These are phyloP conservation scores for Drosophila rufa DNA, from an alignment of 1,140 invertebrate genomes.

Conservation along the genomic window DNA sequence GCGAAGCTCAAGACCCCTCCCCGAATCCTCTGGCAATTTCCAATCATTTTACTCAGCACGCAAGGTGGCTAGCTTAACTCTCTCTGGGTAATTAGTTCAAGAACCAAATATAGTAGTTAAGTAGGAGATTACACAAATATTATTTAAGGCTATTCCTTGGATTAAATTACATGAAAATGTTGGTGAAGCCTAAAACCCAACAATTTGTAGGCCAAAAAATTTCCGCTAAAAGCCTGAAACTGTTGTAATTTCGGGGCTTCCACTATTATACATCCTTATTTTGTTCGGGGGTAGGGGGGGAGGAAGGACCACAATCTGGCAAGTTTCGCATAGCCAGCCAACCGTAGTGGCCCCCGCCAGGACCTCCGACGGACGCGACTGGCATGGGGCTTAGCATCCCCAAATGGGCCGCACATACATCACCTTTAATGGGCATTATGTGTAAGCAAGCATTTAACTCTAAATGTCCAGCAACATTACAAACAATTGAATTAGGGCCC, in stretches of 20 bases:
- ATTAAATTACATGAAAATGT: too few relatives aligned
- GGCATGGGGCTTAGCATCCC: constrained; percentile 17
- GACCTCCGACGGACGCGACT: background rate
- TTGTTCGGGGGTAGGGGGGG: background rate
- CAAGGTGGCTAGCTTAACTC: background rate
- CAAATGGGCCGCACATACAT: constrained; percentile 58
- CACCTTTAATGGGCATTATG: constrained; percentile 80
- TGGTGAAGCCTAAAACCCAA: too few relatives aligned
- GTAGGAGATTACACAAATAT: too few relatives aligned
- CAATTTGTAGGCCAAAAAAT: background rate
- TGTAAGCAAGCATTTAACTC: constrained; percentile 75
- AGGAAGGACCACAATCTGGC: constrained; percentile 8
- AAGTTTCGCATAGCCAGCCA: constrained; percentile 17
- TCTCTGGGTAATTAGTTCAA: too few relatives aligned
- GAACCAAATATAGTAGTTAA: too few relatives aligned
- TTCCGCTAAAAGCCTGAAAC: background rate
- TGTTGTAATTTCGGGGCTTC: constrained; percentile 5
- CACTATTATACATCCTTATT: constrained; percentile 9
- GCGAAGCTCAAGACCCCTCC: too few relatives aligned
- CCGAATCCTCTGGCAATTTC: background rate
- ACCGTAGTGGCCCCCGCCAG: background rate
- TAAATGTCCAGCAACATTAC: constrained; percentile 70
- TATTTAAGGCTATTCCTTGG: too few relatives aligned
- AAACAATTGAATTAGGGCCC: constrained; percentile 78
- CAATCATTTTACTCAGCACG: background rate